Evolutionary conservation across 1,140 invertebrate species (phyloP), one percentile per base, ranked within the genome.

Genomic region (Halesus radiatus): DNA sequence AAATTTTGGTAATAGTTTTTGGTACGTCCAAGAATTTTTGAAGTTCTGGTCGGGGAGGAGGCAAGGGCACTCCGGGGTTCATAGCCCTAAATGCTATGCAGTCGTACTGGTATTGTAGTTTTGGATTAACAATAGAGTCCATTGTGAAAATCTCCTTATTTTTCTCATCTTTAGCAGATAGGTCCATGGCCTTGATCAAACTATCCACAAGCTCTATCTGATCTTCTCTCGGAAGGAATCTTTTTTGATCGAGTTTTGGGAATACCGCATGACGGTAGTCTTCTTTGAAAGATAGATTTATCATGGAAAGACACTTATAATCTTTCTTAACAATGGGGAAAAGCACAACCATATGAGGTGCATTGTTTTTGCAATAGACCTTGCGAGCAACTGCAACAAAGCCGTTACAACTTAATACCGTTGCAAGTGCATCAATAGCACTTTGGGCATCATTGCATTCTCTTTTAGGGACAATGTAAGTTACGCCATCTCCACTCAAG

Each of bases 211-310:
- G 86, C 83, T 87, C 76, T 15, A 89, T 85, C 85, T 90, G 88
- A 77, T 88, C 86, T 78, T 87, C 79, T 32, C 78, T 85, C 60
- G 84, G 86, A 70, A 79, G 52, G 84, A 85, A 86, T 78, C 88
- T 89, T 70, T 87, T 88, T 23, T 85, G 79, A 83, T 88, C 85
- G 64, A 86, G 87, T 23, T 84, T 76, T 58, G 89, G 88, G 75
- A 90, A 90, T 50, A 85, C 81, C 86, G 89, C 88, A 78, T 87
- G 84, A 80, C 88, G 89, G 60, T 89, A 88, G 76, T 89, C 87
- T 78, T 90, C 88, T 83, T 88, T 89, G 70, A 81, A 90, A 81
- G 86, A 87, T 32, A 90, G 81, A 32, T 75, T 84, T 75, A 85
- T 78, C 86, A 89, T 87, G 32, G 88, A 89, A 6, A 90, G 82